A percentile compares a stretch with the other conserved stretches of the same genome.
Conservation (phyloP, 1,140 invertebrate genomes). For the Thrips palmi region DNA sequence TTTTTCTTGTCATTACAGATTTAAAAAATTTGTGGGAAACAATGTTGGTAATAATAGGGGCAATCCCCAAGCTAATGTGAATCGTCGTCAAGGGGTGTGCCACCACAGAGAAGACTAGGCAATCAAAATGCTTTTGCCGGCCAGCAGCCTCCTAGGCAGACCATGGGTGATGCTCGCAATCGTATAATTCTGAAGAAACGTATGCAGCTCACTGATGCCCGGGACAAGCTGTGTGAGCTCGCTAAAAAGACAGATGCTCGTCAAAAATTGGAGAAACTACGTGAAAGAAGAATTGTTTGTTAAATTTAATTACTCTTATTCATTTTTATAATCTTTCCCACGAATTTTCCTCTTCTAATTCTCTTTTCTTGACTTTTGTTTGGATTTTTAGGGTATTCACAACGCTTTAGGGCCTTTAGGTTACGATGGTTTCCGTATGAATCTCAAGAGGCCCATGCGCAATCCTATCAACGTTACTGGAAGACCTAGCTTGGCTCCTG, state of each 20-base stretch:
- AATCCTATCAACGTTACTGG: too few relatives aligned
- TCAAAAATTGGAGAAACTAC: slow-evolving; percentile 32
- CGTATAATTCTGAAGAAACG: slow-evolving; percentile 50
- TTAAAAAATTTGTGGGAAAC: slow-evolving; percentile 8
- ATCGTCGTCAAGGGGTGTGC: not conserved
- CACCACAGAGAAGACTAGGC: not conserved
- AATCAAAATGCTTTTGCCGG: not conserved
- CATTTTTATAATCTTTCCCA: too few relatives aligned
- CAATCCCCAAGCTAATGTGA: not conserved
- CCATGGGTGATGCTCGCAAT: slow-evolving; percentile 39
- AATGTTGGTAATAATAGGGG: not conserved
- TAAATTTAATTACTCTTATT: too few relatives aligned
- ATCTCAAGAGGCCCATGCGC: too few relatives aligned
- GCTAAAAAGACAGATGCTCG: slow-evolving; percentile 45
- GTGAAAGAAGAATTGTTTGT: too few relatives aligned
- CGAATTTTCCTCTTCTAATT: too few relatives aligned
- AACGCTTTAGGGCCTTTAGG: too few relatives aligned
- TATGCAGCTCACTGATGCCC: slow-evolving; percentile 40
- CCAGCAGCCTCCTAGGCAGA: slow-evolving; percentile 1
- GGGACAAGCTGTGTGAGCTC: slow-evolving; percentile 45
- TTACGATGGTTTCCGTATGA: too few relatives aligned
- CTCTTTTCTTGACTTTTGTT: too few relatives aligned
- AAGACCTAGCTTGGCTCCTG: too few relatives aligned
- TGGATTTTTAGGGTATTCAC: too few relatives aligned
- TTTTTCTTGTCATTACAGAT: slow-evolving; percentile 73